Percentiles rank a stretch among this genome's conserved stretches.
These are phyloP conservation scores for Brachyptera risi DNA, from an alignment of 2,888 invertebrate species.

Conservation along the genomic window DNA sequence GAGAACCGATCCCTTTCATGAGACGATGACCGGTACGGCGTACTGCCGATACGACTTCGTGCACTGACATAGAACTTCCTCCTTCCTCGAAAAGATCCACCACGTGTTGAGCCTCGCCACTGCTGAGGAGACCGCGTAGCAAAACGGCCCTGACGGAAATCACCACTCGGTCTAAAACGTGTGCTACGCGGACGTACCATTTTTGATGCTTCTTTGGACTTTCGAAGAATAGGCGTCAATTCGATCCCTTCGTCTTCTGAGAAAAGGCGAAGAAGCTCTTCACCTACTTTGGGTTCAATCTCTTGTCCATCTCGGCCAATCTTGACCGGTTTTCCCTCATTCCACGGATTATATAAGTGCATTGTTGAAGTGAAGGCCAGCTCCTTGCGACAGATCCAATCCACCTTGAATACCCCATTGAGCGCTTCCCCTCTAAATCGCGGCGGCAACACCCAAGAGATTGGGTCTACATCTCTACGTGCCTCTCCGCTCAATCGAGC, in stretches of 20 bases:
- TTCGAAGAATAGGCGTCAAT: slow-evolving; percentile 79
- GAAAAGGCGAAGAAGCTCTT: slow-evolving; percentile 89
- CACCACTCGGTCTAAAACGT: slow-evolving; percentile 22
- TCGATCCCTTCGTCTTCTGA: slow-evolving; percentile 88
- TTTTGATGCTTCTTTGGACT: slow-evolving; percentile 79
- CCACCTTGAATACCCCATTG: slow-evolving; percentile 93
- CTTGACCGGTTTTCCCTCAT: slow-evolving; percentile 97
- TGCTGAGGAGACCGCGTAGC: slow-evolving; percentile 21
- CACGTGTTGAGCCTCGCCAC: slow-evolving; percentile 49
- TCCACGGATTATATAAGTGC: slow-evolving; percentile 96
- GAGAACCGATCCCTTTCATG: slow-evolving; percentile 55
- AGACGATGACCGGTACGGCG: slow-evolving; percentile 55
- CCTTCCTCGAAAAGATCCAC: slow-evolving; percentile 47
- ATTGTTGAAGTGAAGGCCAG: slow-evolving; percentile 87
- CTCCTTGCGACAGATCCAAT: slow-evolving; percentile 96
- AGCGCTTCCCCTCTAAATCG: slow-evolving; percentile 88
- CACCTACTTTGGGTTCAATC: slow-evolving; percentile 93
- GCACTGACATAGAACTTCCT: slow-evolving; percentile 62
- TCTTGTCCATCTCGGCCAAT: slow-evolving; percentile 99
- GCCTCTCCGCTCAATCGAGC: slow-evolving; percentile 87
- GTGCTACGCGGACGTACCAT: slow-evolving; percentile 47
- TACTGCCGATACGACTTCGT: slow-evolving; percentile 56
- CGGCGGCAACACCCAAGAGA: slow-evolving; percentile 92
- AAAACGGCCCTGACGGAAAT: slow-evolving; percentile 40
- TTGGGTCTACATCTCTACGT: slow-evolving; percentile 81